phyloP scores from a whole-genome alignment of 2,113 vertebrate genomes.

The cattle (Bos taurus) region DNA sequence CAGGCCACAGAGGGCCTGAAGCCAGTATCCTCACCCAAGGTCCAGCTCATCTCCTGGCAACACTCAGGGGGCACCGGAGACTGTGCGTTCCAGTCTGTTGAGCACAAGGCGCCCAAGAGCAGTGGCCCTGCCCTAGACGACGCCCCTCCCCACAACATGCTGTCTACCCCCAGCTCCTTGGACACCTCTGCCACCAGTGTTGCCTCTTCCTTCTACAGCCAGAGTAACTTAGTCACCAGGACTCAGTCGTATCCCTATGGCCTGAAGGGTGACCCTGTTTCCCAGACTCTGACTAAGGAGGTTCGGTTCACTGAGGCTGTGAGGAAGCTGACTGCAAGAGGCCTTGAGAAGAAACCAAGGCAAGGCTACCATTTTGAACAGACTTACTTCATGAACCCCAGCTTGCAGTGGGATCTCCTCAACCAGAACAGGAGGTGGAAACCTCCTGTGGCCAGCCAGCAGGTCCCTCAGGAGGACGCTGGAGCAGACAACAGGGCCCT shows the following conservation, averaged over 20 bases:
- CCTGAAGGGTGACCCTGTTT: not conserved
- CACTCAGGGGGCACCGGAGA: slow-evolving; percentile 38
- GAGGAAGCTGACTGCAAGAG: slow-evolving; percentile 61
- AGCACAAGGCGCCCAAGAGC: slow-evolving; percentile 34
- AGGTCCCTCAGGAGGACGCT: not conserved
- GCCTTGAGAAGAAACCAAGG: slow-evolving; percentile 47
- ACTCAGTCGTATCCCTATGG: slow-evolving; percentile 46
- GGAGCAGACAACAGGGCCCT: not conserved
- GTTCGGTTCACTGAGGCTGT: slow-evolving; percentile 71
- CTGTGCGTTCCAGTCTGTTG: not conserved
- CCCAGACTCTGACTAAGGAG: slow-evolving; percentile 43
- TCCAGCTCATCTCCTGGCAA: slow-evolving; percentile 40
- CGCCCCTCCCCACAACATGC: not conserved
- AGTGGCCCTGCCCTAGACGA: slow-evolving; percentile 21
- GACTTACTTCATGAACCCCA: not conserved
- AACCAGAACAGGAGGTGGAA: slow-evolving; percentile 42
- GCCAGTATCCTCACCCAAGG: slow-evolving; percentile 34
- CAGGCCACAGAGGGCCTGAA: slow-evolving; percentile 73
- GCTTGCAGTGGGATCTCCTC: slow-evolving; percentile 55
- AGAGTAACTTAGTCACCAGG: not conserved
- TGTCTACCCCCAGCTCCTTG: not conserved
- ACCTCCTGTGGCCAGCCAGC: not conserved
- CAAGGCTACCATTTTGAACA: slow-evolving; percentile 24
- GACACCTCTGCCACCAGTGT: slow-evolving; percentile 34
- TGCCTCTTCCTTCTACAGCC: slow-evolving; percentile 41